Conservation (phyloP, 2,113 vertebrate species). For the Phrynosoma platyrhinos region DNA sequence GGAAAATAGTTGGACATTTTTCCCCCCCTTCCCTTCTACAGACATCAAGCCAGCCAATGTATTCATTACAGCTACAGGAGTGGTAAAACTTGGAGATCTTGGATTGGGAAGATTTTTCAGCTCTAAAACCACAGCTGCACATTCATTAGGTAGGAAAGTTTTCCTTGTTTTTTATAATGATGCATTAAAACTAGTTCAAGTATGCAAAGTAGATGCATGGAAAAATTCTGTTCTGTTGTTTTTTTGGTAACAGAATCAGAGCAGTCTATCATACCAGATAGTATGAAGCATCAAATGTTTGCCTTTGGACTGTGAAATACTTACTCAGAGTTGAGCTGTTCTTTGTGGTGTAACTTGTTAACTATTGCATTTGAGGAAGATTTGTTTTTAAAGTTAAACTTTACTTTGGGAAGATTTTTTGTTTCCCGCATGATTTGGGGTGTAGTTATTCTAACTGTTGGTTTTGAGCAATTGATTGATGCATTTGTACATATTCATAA, state of each 20-base stretch:
- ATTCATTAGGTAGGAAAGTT: conserved; percentile 90
- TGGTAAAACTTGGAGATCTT: conserved; percentile 97
- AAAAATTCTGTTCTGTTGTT: conserved; percentile 51
- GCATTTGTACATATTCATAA: no score
- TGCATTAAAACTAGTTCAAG: neutral
- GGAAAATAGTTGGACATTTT: neutral
- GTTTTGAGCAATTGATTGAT: neutral
- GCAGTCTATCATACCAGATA: conserved; percentile 36
- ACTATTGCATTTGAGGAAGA: neutral
- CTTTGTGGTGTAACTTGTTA: neutral
- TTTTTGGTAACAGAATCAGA: conserved; percentile 41
- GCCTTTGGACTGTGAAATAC: conserved; percentile 12
- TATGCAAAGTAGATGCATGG: conserved; percentile 13
- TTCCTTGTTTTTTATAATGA: neutral
- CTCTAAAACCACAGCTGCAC: conserved; percentile 96
- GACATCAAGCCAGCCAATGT: conserved; percentile 98
- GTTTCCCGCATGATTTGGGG: neutral
- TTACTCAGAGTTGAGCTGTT: conserved; percentile 49
- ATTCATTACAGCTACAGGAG: conserved; percentile 97
- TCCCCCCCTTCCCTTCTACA: conserved; percentile 61
- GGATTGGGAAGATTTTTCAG: conserved; percentile 97
- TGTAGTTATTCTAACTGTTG: neutral
- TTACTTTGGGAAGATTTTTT: neutral
- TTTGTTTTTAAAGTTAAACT: conserved; percentile 13
- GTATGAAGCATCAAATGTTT: neutral